phyloP scores from a whole-genome alignment of 2,113 vertebrate genomes.

The Drymodes brunneopygia region DNA sequence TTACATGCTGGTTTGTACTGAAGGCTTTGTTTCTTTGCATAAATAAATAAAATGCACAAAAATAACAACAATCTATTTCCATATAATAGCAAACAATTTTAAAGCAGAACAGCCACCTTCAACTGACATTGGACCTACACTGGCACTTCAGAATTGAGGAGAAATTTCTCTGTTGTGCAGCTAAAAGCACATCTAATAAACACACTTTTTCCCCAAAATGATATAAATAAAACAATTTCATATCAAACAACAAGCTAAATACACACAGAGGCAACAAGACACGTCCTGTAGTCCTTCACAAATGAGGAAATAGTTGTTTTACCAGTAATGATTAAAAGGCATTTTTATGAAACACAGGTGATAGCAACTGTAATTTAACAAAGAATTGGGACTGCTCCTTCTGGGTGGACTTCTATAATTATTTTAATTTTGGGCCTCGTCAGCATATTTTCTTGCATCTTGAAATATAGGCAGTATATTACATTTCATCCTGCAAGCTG shows the following conservation, averaged over 20 bases:
- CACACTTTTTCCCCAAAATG: background rate
- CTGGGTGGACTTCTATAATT: background rate
- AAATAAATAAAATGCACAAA: constrained; percentile 23
- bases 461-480: constrained; percentile 15
- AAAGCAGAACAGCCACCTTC: background rate
- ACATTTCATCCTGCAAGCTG: background rate
- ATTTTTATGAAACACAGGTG: background rate
- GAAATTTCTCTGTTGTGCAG: background rate
- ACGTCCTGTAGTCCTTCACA: background rate
- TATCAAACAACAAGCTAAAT: background rate
- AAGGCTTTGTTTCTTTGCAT: constrained; percentile 20
- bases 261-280: background rate
- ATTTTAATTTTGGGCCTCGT: constrained; percentile 42
- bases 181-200: background rate
- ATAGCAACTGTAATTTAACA: background rate
- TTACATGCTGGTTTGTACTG: background rate
- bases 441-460: background rate
- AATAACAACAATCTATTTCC: background rate
- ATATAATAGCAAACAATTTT: background rate
- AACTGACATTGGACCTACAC: background rate
- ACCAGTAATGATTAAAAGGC: background rate
- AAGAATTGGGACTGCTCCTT: constrained; percentile 18
- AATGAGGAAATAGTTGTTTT: background rate
- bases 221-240: background rate
- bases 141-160: background rate